Conservation (phyloP, 2,113 vertebrate genomes). For the Thymallus thymallus region DNA sequence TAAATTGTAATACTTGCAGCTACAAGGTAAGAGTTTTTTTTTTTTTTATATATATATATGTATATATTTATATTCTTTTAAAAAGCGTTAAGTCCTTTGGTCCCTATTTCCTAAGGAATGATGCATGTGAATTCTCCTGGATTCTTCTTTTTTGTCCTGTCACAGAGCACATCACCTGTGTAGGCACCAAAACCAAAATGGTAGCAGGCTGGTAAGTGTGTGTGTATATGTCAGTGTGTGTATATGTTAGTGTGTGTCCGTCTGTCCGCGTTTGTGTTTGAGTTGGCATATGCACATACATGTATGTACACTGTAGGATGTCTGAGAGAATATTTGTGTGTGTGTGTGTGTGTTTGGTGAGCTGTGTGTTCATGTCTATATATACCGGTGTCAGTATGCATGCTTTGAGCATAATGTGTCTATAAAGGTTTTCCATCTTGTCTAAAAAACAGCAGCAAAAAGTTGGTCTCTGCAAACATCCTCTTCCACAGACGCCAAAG, state of each 20-base stretch:
- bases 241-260: too few species aligned
- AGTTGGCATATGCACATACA: constrained; percentile 72
- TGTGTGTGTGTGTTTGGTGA: constrained; percentile 41
- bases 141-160: constrained; percentile 75
- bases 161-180: constrained; percentile 78
- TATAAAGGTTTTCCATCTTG: constrained; percentile 73
- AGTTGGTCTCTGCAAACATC: constrained; percentile 80
- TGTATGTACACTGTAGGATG: constrained; percentile 68
- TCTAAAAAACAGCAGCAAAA: constrained; percentile 83
- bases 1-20: constrained; percentile 80
- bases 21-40: constrained; percentile 78
- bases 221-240: constrained; percentile 41
- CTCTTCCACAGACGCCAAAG: constrained; percentile 71
- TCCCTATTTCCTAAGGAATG: constrained; percentile 86
- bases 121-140: constrained; percentile 83
- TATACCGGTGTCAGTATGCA: constrained; percentile 73
- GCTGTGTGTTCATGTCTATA: constrained; percentile 47
- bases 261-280: too few species aligned
- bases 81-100: constrained; percentile 84
- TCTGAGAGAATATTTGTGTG: constrained; percentile 40
- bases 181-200: constrained; percentile 84
- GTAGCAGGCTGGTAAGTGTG: constrained; percentile 81
- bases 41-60: constrained; percentile 78
- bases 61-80: constrained; percentile 81
- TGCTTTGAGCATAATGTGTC: constrained; percentile 81